Conservation (phyloP, 2,113 vertebrate species). For the Paedocypris sp. region DNA sequence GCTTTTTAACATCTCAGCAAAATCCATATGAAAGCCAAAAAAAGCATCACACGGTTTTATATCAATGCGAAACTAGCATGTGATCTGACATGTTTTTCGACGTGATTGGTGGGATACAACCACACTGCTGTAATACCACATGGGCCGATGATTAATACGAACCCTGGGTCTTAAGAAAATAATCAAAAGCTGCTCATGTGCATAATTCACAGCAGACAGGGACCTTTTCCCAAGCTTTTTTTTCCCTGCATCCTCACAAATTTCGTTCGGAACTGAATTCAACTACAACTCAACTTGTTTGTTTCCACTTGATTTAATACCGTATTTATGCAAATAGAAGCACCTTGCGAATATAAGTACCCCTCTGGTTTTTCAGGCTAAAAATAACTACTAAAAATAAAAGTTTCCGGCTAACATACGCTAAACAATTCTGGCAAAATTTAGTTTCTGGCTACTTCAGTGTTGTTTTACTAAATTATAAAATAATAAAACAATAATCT, state of each 20-base stretch:
- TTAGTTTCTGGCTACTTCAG: too few species aligned
- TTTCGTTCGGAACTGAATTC: conserved; percentile 36
- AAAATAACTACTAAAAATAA: too few species aligned
- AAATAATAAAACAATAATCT: too few species aligned
- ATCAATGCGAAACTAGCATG: too few species aligned
- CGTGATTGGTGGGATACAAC: not conserved
- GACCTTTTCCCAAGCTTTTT: conserved; percentile 1
- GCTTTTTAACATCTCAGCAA: not conserved
- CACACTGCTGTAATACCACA: not conserved
- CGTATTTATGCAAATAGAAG: not conserved
- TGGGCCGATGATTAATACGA: not conserved
- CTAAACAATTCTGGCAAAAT: too few species aligned
- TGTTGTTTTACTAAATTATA: too few species aligned
- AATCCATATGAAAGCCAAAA: not conserved
- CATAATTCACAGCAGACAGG: conserved; percentile 21
- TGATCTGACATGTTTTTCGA: not conserved
- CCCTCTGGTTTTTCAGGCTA: too few species aligned
- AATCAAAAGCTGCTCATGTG: not conserved
- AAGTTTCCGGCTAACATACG: too few species aligned
- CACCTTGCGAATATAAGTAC: too few species aligned
- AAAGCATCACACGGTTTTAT: not conserved
- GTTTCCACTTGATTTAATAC: conserved; percentile 45
- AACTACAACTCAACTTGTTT: conserved; percentile 38
- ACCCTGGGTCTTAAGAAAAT: not conserved
- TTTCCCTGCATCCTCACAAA: not conserved